These are phyloP conservation scores for Nasonia giraulti DNA, from an alignment of 1,140 invertebrate species.

Conservation along the genomic window DNA sequence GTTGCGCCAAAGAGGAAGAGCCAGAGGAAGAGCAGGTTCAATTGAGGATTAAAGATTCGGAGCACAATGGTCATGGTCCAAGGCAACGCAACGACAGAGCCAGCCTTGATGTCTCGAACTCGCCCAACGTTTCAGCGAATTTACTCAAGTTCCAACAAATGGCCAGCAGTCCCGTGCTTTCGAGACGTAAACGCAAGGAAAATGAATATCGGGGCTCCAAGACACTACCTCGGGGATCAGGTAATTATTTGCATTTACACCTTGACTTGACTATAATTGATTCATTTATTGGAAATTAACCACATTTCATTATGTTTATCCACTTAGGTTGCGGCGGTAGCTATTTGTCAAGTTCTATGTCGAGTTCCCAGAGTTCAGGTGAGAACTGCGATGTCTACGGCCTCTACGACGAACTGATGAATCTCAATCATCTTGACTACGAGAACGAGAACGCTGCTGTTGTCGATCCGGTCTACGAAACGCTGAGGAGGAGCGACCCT, in stretches of 20 bases:
- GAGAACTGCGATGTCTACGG: conserved; percentile 90
- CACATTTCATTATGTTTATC: neutral
- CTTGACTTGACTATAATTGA: neutral
- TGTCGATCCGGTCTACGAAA: conserved; percentile 84
- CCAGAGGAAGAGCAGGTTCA: conserved; percentile 59
- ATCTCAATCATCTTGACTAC: conserved; percentile 84
- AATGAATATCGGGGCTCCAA: conserved; percentile 83
- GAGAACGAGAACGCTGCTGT: conserved; percentile 84
- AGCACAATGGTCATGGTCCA: conserved; percentile 70
- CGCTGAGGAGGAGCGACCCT: conserved; percentile 85
- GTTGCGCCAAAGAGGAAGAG: conserved; percentile 58
- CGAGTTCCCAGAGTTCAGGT: conserved; percentile 77
- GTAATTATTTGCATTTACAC: conserved; percentile 53
- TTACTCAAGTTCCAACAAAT: conserved; percentile 78
- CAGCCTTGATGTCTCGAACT: conserved; percentile 76
- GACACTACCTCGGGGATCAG: conserved; percentile 83
- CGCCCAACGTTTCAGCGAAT: conserved; percentile 69
- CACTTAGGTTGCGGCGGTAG: conserved; percentile 66
- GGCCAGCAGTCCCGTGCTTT: conserved; percentile 80
- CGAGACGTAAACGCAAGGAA: conserved; percentile 82
- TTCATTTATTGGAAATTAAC: neutral
- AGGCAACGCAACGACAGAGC: conserved; percentile 57
- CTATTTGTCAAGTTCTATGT: conserved; percentile 75
- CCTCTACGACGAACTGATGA: conserved; percentile 91
- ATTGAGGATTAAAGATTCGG: conserved; percentile 76